These are phyloP conservation scores for Tachuris rubrigastra DNA, from an alignment of 2,113 vertebrate genomes.

Conservation along the genomic window DNA sequence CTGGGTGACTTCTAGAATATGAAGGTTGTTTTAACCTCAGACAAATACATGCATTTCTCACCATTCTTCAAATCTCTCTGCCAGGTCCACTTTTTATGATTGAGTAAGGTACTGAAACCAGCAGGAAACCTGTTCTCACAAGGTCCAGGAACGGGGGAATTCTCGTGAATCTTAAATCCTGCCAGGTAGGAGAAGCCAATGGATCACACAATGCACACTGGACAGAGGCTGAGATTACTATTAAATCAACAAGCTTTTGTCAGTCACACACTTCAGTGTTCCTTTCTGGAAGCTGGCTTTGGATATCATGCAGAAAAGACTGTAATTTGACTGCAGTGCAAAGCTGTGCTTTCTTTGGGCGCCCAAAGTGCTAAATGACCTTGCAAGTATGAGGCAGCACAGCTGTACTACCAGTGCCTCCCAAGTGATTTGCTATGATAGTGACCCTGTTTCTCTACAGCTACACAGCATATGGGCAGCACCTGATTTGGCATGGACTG, in stretches of 20 bases:
- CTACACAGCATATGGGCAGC: background rate
- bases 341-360: background rate
- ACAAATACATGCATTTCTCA: background rate
- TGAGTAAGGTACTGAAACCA: background rate
- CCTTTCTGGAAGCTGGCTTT: background rate
- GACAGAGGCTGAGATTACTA: background rate
- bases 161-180: background rate
- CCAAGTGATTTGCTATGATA: background rate
- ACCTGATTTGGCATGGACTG: background rate
- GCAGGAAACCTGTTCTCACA: background rate
- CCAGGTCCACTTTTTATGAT: background rate
- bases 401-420: background rate
- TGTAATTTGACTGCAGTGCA: background rate
- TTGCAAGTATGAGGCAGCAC: background rate
- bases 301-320: background rate
- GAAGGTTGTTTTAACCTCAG: background rate
- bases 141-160: background rate
- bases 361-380: background rate
- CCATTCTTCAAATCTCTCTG: background rate
- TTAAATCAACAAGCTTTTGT: background rate
- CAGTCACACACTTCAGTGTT: background rate
- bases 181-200: background rate
- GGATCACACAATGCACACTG: background rate
- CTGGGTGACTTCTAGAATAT: background rate
- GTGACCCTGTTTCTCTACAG: background rate